Evolutionary conservation across 1,140 invertebrate species (phyloP).

Genomic region (Drosophila tropicalis): DNA sequence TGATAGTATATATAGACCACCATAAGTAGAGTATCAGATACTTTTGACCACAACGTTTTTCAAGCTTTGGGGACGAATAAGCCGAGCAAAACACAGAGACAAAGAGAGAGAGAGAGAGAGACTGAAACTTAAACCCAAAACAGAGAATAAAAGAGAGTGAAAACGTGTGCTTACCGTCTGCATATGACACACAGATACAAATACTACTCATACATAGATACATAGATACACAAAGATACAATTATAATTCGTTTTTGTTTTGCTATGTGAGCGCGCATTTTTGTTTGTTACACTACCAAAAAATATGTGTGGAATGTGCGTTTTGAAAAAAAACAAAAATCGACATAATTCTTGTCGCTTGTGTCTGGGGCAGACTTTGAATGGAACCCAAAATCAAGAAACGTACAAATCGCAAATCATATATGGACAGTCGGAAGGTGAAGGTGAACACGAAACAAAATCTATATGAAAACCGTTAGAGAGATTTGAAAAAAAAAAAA

Average conservation of each 20-base stretch:
- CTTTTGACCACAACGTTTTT: slow-evolving; percentile 9
- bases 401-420: not conserved
- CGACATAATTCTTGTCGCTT: slow-evolving; percentile 8
- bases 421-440: not conserved
- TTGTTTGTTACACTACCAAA: slow-evolving; percentile 35
- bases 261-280: slow-evolving; percentile 46
- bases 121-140: not conserved
- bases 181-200: slow-evolving; percentile 48
- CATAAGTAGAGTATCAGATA: slow-evolving; percentile 6
- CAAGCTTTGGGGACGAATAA: slow-evolving; percentile 36
- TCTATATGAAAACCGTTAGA: not conserved
- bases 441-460: not conserved
- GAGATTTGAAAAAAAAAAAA: not conserved
- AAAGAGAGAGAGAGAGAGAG: not conserved
- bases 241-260: slow-evolving; percentile 53
- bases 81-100: slow-evolving; percentile 58
- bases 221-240: slow-evolving; percentile 20
- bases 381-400: not conserved
- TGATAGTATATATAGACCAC: not conserved
- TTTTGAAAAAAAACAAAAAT: slow-evolving; percentile 12
- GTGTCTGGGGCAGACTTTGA: slow-evolving; percentile 1
- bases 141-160: not conserved
- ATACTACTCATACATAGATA: not conserved
- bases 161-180: slow-evolving; percentile 49
- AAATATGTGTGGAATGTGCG: slow-evolving; percentile 53